Percentiles rank a stretch among this genome's conserved stretches.
Evolutionary conservation across 2,113 vertebrate genomes (phyloP).

Genomic region (Pica pica): DNA sequence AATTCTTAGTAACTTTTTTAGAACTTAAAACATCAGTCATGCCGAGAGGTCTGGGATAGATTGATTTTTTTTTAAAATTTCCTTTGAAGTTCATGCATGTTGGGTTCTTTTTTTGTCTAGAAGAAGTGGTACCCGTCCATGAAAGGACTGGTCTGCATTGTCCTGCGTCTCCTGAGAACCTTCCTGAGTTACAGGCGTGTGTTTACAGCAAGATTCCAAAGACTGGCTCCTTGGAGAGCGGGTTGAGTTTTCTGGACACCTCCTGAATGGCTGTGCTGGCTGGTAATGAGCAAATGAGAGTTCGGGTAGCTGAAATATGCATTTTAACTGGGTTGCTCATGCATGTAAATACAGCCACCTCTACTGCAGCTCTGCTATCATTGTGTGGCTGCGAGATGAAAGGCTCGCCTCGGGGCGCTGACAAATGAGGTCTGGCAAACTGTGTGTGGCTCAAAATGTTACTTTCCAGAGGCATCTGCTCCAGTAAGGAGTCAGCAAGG

Average conservation of each 20-base stretch:
- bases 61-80: background rate
- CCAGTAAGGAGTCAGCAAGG: background rate
- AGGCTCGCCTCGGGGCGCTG: slow-evolving; percentile 22
- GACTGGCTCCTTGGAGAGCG: background rate
- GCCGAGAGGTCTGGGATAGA: background rate
- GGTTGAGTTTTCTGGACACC: background rate
- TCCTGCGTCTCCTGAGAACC: background rate
- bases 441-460: background rate
- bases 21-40: background rate
- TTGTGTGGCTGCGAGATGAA: slow-evolving; percentile 31
- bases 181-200: background rate
- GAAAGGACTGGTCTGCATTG: background rate
- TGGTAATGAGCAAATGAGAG: background rate
- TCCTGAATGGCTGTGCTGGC: background rate
- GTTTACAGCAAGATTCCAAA: background rate
- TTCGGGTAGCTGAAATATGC: background rate
- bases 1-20: background rate
- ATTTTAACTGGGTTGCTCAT: slow-evolving; percentile 9
- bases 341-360: slow-evolving; percentile 28
- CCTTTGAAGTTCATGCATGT: background rate
- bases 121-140: background rate
- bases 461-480: background rate
- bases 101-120: background rate
- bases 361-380: background rate
- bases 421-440: slow-evolving; percentile 32